phyloP scores from a whole-genome alignment of 2,797 vertebrate genomes.

The Sebastes oblongus region DNA sequence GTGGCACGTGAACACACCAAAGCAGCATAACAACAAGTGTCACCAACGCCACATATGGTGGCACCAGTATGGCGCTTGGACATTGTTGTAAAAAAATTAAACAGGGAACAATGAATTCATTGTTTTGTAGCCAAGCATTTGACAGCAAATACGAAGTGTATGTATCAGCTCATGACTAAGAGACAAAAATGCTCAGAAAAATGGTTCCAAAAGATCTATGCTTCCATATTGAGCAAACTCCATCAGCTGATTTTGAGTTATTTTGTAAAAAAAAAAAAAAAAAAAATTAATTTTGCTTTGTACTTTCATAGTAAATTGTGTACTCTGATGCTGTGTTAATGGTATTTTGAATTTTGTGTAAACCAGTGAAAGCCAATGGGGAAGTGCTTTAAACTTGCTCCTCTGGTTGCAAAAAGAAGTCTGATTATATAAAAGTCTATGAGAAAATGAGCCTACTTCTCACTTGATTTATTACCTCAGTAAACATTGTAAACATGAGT shows the following conservation, averaged over 20 bases:
- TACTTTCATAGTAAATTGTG: background rate
- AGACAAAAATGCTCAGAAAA: background rate
- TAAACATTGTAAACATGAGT: too few species aligned
- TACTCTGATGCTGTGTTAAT: too few species aligned
- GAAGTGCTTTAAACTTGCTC: too few species aligned
- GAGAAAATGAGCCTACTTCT: too few species aligned
- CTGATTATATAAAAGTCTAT: too few species aligned
- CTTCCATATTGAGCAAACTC: too few species aligned
- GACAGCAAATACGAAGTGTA: background rate
- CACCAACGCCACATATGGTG: background rate
- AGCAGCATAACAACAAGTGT: background rate
- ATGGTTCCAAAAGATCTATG: background rate
- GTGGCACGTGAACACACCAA: background rate
- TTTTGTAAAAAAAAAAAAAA: background rate
- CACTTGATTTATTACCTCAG: too few species aligned
- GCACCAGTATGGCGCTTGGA: background rate
- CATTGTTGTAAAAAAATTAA: background rate
- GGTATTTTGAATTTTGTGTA: too few species aligned
- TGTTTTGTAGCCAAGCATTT: background rate
- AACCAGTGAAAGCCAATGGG: fast-evolving
- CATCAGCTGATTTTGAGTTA: background rate
- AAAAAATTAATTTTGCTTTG: background rate
- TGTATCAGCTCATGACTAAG: background rate
- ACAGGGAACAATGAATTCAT: background rate
- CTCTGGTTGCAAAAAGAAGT: too few species aligned